A percentile compares a stretch with the other conserved stretches of the same genome.
phyloP scores from a whole-genome alignment of 2,797 vertebrate genomes.

The Sebastes cheni region DNA sequence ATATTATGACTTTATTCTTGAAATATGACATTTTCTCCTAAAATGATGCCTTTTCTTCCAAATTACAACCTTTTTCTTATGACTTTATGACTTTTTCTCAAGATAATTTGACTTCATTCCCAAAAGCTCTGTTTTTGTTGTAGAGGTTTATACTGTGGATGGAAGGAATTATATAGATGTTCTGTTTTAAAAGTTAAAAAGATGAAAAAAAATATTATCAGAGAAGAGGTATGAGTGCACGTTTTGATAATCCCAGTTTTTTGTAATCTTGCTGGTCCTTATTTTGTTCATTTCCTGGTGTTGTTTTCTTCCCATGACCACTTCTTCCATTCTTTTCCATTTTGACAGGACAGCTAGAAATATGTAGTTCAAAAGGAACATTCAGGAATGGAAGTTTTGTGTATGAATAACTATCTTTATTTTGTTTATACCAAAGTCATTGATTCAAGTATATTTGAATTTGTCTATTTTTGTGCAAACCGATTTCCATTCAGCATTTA shows the following conservation, averaged over 20 bases:
- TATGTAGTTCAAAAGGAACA: conserved; percentile 48
- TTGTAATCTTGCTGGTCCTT: background rate
- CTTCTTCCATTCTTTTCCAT: conserved; percentile 50
- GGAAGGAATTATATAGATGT: background rate
- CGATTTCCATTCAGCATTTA: conserved; percentile 58
- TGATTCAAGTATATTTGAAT: conserved; percentile 47
- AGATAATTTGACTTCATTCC: background rate
- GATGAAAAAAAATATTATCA: background rate
- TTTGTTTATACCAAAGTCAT: conserved; percentile 84
- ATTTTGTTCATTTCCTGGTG: conserved; percentile 17
- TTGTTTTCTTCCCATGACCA: conserved; percentile 37
- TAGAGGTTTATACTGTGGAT: background rate
- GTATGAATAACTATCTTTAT: conserved; percentile 40
- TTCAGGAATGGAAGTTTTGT: conserved; percentile 45
- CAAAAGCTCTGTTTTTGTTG: background rate
- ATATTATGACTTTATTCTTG: background rate
- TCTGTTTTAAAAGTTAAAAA: background rate
- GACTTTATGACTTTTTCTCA: background rate
- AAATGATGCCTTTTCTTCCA: background rate
- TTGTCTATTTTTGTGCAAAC: conserved; percentile 56
- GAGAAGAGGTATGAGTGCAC: background rate
- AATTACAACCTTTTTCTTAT: background rate
- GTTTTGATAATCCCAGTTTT: background rate
- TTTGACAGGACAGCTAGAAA: conserved; percentile 25
- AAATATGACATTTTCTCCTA: background rate